These are phyloP conservation scores for Eucriotettix oculatus DNA, from an alignment of 2,888 invertebrate genomes.

Conservation along the genomic window DNA sequence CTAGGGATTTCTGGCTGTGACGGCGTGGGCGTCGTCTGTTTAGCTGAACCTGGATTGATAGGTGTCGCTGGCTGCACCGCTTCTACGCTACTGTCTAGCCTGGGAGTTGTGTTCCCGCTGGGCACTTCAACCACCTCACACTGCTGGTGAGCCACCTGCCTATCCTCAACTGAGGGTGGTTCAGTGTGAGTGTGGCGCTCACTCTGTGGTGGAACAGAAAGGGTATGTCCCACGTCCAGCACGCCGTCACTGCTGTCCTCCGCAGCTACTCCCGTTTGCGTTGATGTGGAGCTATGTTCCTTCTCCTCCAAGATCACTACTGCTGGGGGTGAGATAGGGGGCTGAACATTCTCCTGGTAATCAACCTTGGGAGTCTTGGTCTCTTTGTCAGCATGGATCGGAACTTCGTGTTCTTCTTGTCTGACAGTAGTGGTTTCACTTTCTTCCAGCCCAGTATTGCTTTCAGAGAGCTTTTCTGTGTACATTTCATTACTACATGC, in stretches of 20 bases:
- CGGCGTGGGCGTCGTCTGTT: constrained; percentile 29
- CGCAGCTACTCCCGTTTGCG: constrained; percentile 6
- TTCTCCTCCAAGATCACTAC: constrained; percentile 8
- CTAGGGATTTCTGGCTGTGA: constrained; percentile 48
- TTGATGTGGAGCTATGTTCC: constrained; percentile 5
- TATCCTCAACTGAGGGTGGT: neutral
- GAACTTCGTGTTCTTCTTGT: neutral
- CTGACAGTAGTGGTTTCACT: neutral
- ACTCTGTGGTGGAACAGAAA: neutral
- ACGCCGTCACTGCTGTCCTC: constrained; percentile 9
- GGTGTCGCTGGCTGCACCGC: constrained; percentile 19
- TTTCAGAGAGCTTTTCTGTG: neutral
- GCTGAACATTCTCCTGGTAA: neutral
- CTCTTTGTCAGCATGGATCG: neutral
- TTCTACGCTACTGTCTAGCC: constrained; percentile 20
- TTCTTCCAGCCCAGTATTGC: neutral
- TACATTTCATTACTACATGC: neutral
- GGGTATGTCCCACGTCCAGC: neutral
- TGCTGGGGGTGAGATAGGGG: constrained; percentile 4
- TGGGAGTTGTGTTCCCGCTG: constrained; percentile 28
- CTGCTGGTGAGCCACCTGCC: constrained; percentile 2
- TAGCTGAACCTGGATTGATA: constrained; percentile 26
- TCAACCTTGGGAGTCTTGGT: neutral
- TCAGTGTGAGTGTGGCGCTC: neutral
- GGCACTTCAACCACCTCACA: constrained; percentile 13